Evolutionary conservation across 1,140 invertebrate species (phyloP).

Genomic region (Tyrophagus putrescentiae): DNA sequence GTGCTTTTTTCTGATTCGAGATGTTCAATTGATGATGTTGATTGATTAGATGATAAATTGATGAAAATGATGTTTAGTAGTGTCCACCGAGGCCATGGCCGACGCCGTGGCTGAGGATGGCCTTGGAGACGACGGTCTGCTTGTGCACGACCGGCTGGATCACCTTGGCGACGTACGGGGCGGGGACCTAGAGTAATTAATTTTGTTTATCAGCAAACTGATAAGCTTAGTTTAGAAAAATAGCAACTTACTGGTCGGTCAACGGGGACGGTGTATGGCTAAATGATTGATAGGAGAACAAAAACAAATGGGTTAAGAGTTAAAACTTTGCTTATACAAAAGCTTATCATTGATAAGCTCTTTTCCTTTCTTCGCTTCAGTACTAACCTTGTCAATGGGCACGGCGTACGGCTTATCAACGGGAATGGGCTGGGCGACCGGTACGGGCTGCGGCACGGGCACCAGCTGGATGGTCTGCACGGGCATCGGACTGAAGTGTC

Average conservation of each 20-base stretch:
- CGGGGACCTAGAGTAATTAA: too few species aligned
- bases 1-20: too few species aligned
- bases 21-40: too few species aligned
- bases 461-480: conserved; percentile 9
- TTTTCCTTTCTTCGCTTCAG: neutral
- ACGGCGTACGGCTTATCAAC: conserved; percentile 16
- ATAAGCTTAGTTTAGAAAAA: too few species aligned
- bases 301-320: neutral
- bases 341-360: too few species aligned
- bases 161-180: neutral
- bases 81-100: too few species aligned
- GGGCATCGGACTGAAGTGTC: conserved; percentile 2
- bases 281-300: neutral
- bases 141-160: conserved; percentile 12
- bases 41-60: too few species aligned
- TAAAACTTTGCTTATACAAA: neutral
- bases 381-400: neutral
- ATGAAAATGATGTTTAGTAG: too few species aligned
- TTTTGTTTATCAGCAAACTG: too few species aligned
- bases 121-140: neutral
- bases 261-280: conserved; percentile 14
- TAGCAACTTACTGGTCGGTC: conserved; percentile 3
- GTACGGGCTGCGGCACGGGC: conserved; percentile 8
- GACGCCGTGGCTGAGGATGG: too few species aligned
- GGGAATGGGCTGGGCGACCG: conserved; percentile 2